Base-by-base conservation (phyloP, 2,113 vertebrate species). In the Oryzias celebensis region DNA sequence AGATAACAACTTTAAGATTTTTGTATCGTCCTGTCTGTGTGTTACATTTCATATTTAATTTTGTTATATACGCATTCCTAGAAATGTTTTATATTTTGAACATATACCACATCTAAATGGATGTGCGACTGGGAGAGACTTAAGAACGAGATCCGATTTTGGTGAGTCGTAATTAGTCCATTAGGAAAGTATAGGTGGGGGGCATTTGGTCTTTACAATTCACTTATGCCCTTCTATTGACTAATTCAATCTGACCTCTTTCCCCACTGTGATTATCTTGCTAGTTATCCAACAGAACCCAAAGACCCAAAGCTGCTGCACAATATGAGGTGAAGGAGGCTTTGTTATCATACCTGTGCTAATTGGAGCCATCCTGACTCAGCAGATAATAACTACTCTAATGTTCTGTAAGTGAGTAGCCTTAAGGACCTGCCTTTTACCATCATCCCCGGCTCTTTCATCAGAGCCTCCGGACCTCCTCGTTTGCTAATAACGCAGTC, bases 281-380 rank as follows among this genome's bases (percentile, higher is more conserved):
- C 60, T 84, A 80, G 88, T 90, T 78, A 90, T 75, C 65, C 81
- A 75, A 70, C 68, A 62, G 58, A 64, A 68, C 74, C 82, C 49
- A 47, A 58, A 84, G 81, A 77, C 50, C 72, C 52, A 56, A 51
- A 59, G 45, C 44, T 56, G 62, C 62, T 62, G 56, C 65, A 58
- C 59, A 71, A 66, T 59, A 80, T 84, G 80, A 52, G 49, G 55
- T 52, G 42, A 28, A 65, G 47, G 54, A 48, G 50, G 52, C 51
- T 68, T 22, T 72, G 59, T 85, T 78, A 62, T 71, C 42, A 43
- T 62, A 68, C 48, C 51, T 65, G 14, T 59, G 52, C 75, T 80
- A 83, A 84, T 80, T 76, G 78, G 49, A 69, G 54, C 54, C 56
- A n/a, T 61, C 58, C 68, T 73, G 52, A 73, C 47, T 67, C 71